Evolutionary conservation across 2,888 invertebrate genomes (phyloP), one percentile per base, ranked within the genome.

Genomic region (Danaus chrysippus): DNA sequence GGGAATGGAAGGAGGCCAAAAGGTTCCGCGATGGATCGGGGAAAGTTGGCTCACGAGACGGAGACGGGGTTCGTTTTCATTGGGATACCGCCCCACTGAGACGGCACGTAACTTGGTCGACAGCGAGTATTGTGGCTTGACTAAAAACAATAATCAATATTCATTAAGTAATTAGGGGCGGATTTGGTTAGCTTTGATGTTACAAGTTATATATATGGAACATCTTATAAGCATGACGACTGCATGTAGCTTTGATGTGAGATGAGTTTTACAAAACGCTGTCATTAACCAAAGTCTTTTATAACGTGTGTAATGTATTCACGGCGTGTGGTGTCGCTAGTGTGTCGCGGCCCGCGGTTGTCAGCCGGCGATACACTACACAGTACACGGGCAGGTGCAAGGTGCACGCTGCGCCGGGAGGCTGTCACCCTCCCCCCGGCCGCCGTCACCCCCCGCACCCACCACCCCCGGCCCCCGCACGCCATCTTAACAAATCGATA

Each of bases 401-500:
- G 85, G 81, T 89, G 90, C 89, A 88, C 82, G 86, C 78, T 86
- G 88, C 86, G 85, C 81, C 79, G 84, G 73, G 85, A 86, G 86
- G 84, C 84, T 85, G 85, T 81, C 81, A 81, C 73, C 72, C 80
- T 81, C 82, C 78, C 77, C 74, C 63, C 54, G 59, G 54, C 63
- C 65, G 67, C 64, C 63, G 75, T 76, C 74, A 75, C 76, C 73
- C 76, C 73, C 77, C 73, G 70, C 74, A 67, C 76, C 70, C 74
- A 70, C 70, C 68, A 75, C 60, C 42, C 67, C 60, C 77, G 71
- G 78, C 77, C 73, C 81, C 82, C 83, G 81, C 78, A 81, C 87
- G 86, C 90, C 91, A 88, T 91, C 91, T 92, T 91, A 91, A 91
- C 91, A 91, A 91, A 92, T 92, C 91, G 91, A 92, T 92, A 91